phyloP scores from a whole-genome alignment of 2,113 vertebrate genomes.

The Chiloscyllium plagiosum region DNA sequence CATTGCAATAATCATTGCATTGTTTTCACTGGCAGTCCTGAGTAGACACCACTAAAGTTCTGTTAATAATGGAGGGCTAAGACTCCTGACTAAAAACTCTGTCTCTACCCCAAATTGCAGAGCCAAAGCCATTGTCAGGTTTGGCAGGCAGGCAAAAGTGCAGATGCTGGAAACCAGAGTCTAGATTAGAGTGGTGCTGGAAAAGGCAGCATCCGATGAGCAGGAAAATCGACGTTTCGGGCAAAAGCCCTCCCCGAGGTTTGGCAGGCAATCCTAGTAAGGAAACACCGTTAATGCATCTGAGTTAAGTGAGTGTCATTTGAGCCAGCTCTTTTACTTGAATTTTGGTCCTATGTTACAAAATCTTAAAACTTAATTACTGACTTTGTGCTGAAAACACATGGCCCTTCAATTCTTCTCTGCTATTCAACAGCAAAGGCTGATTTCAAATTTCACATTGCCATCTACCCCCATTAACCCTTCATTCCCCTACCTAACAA shows the following conservation, averaged over 20 bases:
- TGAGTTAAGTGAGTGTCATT: background rate
- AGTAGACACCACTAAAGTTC: background rate
- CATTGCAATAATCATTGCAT: background rate
- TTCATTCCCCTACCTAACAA: too few relatives aligned
- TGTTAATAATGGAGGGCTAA: background rate
- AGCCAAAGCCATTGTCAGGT: background rate
- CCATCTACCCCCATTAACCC: too few relatives aligned
- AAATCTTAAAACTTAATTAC: background rate
- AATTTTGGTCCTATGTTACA: background rate
- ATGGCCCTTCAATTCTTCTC: too few relatives aligned
- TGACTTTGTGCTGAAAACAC: too few relatives aligned
- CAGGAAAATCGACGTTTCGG: too few relatives aligned
- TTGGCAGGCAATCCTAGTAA: background rate
- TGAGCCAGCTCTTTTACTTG: background rate
- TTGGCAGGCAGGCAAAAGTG: background rate
- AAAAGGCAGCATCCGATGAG: too few relatives aligned
- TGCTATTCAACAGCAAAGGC: too few relatives aligned
- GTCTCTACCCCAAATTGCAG: background rate
- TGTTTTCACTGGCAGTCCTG: background rate
- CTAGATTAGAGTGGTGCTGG: too few relatives aligned
- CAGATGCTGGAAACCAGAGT: too few relatives aligned
- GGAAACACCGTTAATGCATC: background rate
- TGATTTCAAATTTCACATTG: too few relatives aligned
- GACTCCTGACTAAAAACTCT: background rate
- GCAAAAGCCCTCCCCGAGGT: background rate